These are phyloP conservation scores for Leucophenga maculata DNA, from an alignment of 2,888 invertebrate genomes.

Conservation along the genomic window DNA sequence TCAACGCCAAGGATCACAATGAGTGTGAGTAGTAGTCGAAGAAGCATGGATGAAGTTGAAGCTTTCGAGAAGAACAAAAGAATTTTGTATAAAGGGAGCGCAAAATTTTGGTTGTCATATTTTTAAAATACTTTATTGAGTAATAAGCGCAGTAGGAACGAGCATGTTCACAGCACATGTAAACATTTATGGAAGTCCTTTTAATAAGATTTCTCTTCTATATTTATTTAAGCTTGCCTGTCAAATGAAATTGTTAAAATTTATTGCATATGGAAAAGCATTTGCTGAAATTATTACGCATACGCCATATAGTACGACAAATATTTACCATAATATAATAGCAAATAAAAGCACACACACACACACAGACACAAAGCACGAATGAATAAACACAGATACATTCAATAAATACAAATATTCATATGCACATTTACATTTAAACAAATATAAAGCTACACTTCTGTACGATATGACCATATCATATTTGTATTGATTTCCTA, in stretches of 20 bases:
- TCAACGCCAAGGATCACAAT: conserved; percentile 99
- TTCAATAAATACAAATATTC: conserved; percentile 18
- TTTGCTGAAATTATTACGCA: conserved; percentile 58
- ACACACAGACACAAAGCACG: conserved; percentile 29
- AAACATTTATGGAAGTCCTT: neutral
- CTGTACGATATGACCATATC: conserved; percentile 50
- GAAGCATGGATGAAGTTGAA: too few species aligned
- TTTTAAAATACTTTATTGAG: neutral
- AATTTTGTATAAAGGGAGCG: too few species aligned
- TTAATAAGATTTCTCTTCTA: neutral
- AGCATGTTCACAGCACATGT: neutral
- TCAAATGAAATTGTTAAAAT: neutral
- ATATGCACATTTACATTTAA: conserved; percentile 13
- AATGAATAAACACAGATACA: conserved; percentile 34
- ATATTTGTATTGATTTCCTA: conserved; percentile 56
- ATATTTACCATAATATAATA: conserved; percentile 62
- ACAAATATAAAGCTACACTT: neutral
- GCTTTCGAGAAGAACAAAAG: too few species aligned
- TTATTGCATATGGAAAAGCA: conserved; percentile 30
- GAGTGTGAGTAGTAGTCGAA: conserved; percentile 89
- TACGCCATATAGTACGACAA: conserved; percentile 59
- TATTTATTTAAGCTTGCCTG: neutral
- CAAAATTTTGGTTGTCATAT: neutral
- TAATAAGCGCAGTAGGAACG: too few species aligned
- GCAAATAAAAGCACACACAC: conserved; percentile 59